A percentile compares a stretch with the other conserved stretches of the same genome.
These are phyloP conservation scores for Sclerodermus sp. DNA, from an alignment of 2,888 invertebrate genomes.

Conservation along the genomic window DNA sequence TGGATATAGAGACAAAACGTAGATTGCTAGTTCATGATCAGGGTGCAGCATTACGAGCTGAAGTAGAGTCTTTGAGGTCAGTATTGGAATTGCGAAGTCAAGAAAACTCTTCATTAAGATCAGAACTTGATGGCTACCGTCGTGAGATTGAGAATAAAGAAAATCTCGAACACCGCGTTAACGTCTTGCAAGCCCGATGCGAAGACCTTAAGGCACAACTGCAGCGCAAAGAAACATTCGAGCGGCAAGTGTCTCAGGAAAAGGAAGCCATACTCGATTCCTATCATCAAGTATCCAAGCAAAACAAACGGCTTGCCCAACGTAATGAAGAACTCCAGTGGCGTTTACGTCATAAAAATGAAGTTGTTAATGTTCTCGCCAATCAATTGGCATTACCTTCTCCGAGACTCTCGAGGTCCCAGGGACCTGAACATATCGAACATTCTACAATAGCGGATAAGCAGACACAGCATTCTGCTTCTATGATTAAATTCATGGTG, in stretches of 20 bases:
- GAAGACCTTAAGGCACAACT: conserved; percentile 82
- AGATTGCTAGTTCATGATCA: conserved; percentile 60
- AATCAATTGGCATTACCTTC: conserved; percentile 44
- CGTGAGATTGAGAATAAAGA: conserved; percentile 76
- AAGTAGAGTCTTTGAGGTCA: conserved; percentile 81
- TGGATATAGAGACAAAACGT: conserved; percentile 60
- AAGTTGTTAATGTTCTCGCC: conserved; percentile 62
- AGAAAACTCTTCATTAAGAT: conserved; percentile 78
- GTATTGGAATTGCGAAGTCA: conserved; percentile 87
- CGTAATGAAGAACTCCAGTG: conserved; percentile 89
- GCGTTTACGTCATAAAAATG: conserved; percentile 80
- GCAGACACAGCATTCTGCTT: conserved; percentile 67
- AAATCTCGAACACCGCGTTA: conserved; percentile 72
- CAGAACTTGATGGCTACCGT: conserved; percentile 69
- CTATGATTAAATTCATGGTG: conserved; percentile 80
- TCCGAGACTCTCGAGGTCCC: conserved; percentile 42
- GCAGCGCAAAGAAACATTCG: conserved; percentile 70
- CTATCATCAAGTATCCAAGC: conserved; percentile 75
- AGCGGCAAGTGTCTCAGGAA: conserved; percentile 71
- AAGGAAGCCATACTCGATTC: conserved; percentile 74
- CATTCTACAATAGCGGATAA: conserved; percentile 49
- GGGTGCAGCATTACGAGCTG: conserved; percentile 65
- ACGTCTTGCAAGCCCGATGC: conserved; percentile 76
- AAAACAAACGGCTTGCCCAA: conserved; percentile 75
- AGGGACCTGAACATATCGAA: conserved; percentile 44